Base-by-base conservation (phyloP, 2,113 vertebrate genomes). In the Chrysemys picta region DNA sequence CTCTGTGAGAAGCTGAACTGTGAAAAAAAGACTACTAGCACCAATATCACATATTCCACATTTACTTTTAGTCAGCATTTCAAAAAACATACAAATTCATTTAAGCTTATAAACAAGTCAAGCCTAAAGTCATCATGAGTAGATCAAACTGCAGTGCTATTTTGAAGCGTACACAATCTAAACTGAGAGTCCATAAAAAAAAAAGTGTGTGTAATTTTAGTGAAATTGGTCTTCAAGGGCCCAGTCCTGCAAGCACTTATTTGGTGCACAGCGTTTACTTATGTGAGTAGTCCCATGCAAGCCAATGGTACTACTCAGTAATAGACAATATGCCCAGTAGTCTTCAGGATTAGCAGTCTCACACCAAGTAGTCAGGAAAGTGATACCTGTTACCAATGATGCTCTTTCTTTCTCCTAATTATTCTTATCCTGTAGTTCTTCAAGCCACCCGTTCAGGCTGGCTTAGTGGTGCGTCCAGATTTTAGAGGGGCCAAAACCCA, bases 31-130 rank as follows among this genome's bases (percentile, higher is more conserved):
- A 42, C 35, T 82, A 94, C 69, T n/a, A 80, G 49, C 14, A 38
- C 53, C 93, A 85, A 59, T 94, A 79, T 35, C 38, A 59, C 50
- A 80, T 49, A 90, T 90, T 42, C 25, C 17, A 53, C 19, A 65
- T 84, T 91, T 75, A 76, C 79, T 91, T 95, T 86, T 84, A 89
- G 6, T 84, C 56, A 84, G 54, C 8, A 78, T 94, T 89, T 87
- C 42, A 92, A 88, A 62, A 96, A 86, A 47, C 6, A 14, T 49
- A 84, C 57, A 90, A 85, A 84, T n/a, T 45, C 24, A 38, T 38
- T 72, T 59, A 91, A 17, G 47, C n/a, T 90, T 85, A 88, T 80
- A 88, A 89, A 78, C 7, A 93, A 53, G 52, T 52, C 91, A 90
- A 49, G 16, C 80, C 82, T 35, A 52, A 49, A 84, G 56, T n/a